A percentile compares a stretch with the other conserved stretches of the same genome.
These are phyloP conservation scores for Stomatorhinus walkeri DNA, from an alignment of 2,797 vertebrate genomes.

Conservation along the genomic window DNA sequence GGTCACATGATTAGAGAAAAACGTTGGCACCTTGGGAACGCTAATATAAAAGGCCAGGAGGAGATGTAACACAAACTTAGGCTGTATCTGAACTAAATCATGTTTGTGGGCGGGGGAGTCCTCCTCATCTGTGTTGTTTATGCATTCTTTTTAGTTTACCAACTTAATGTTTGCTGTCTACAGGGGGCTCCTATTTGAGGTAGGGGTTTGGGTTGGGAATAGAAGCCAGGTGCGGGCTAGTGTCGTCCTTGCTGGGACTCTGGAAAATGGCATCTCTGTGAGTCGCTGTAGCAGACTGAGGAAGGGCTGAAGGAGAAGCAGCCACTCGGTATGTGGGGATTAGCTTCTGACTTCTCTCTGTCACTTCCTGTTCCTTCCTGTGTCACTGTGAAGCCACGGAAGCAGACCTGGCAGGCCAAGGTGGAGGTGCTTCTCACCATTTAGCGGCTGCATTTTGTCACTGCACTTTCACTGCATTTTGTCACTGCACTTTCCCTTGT, in stretches of 20 bases:
- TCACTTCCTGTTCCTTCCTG: neutral
- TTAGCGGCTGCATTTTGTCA: neutral
- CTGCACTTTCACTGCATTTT: neutral
- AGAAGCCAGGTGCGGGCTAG: neutral
- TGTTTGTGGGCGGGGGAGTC: neutral
- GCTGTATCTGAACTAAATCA: neutral
- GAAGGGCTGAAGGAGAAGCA: neutral
- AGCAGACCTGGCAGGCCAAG: neutral
- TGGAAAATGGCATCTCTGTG: neutral
- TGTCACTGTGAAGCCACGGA: neutral
- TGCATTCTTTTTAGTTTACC: neutral
- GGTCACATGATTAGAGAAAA: neutral
- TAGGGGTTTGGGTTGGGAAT: neutral
- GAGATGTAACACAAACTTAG: neutral
- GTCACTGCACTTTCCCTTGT: neutral
- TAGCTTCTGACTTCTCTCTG: neutral
- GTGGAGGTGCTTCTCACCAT: neutral
- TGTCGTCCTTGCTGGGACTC: neutral
- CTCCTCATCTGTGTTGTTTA: neutral
- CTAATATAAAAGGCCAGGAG: constrained; percentile 22
- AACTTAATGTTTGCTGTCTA: constrained; percentile 19
- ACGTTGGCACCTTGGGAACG: constrained; percentile 18
- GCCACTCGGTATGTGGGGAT: neutral
- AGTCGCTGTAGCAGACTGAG: neutral
- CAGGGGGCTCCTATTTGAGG: neutral